These are phyloP conservation scores for Andrena haemorrhoa DNA, from an alignment of 2,888 invertebrate genomes.

Conservation along the genomic window DNA sequence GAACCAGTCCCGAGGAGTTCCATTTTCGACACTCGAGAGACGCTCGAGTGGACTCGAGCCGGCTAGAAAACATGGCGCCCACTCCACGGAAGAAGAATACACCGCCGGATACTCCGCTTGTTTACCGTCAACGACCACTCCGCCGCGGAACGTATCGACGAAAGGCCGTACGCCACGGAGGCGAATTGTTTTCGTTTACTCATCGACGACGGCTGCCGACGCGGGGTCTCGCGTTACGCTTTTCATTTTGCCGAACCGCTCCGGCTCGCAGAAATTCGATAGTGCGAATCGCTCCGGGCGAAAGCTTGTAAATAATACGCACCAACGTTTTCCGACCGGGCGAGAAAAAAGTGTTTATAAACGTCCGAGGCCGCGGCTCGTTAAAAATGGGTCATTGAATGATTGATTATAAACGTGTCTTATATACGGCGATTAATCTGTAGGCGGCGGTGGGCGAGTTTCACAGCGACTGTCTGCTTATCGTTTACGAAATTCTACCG, in stretches of 20 bases:
- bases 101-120: background rate
- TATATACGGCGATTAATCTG: too few relatives aligned
- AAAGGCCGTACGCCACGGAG: conserved; percentile 7
- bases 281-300: background rate
- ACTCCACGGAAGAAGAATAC: background rate
- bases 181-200: conserved; percentile 39
- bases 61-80: too few relatives aligned
- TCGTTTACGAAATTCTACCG: background rate
- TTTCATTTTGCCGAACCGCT: conserved; percentile 8
- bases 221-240: conserved; percentile 17
- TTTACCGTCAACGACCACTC: conserved; percentile 13
- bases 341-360: conserved; percentile 1
- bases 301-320: background rate
- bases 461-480: background rate
- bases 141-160: background rate
- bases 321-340: background rate
- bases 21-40: conserved; percentile 11
- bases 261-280: conserved; percentile 15
- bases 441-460: too few relatives aligned
- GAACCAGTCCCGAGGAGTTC: background rate
- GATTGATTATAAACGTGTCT: background rate
- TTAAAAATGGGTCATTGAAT: background rate
- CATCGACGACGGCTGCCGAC: background rate
- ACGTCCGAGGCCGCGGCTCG: background rate
- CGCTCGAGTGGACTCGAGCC: background rate